phyloP scores from a whole-genome alignment of 2,113 vertebrate species.

The Perca flavescens region DNA sequence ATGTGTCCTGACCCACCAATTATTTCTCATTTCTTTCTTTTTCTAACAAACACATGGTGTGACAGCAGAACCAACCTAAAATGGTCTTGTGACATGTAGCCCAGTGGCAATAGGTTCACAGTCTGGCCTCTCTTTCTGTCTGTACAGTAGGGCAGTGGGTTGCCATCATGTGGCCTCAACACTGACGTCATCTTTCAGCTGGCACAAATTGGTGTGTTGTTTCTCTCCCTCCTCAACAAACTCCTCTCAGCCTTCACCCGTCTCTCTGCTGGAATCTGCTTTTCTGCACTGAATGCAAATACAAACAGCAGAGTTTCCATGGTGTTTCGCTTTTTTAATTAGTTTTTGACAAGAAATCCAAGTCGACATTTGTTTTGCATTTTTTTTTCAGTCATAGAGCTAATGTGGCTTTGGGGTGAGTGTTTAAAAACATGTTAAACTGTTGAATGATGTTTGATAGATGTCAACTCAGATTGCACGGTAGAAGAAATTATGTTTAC shows the following conservation, averaged over 20 bases:
- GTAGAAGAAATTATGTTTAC: not conserved
- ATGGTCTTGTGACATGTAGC: slow-evolving; percentile 18
- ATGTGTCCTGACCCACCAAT: slow-evolving; percentile 10
- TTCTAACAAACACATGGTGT: slow-evolving; percentile 33
- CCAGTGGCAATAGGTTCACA: slow-evolving; percentile 11
- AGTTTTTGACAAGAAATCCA: not conserved
- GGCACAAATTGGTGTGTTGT: slow-evolving; percentile 65
- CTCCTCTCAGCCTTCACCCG: slow-evolving; percentile 55
- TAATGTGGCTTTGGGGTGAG: not conserved
- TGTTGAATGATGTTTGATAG: slow-evolving; percentile 1
- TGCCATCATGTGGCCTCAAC: slow-evolving; percentile 60
- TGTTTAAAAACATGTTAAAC: not conserved
- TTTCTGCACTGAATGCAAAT: slow-evolving; percentile 21
- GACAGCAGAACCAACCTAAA: slow-evolving; percentile 27
- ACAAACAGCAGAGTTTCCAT: not conserved
- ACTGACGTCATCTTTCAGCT: slow-evolving; percentile 62
- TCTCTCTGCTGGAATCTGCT: slow-evolving; percentile 48
- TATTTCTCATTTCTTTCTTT: slow-evolving; percentile 21
- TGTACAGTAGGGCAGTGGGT: slow-evolving; percentile 50
- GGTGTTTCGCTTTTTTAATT: not conserved
- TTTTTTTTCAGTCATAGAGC: not conserved
- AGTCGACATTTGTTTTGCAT: slow-evolving; percentile 3
- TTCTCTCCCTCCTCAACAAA: slow-evolving; percentile 63
- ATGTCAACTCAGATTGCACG: not conserved
- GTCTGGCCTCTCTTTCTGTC: slow-evolving; percentile 15